Evolutionary conservation across 2,797 vertebrate genomes (phyloP), one percentile per base, ranked within the genome.

Genomic region (Peromyscus melanophrys): DNA sequence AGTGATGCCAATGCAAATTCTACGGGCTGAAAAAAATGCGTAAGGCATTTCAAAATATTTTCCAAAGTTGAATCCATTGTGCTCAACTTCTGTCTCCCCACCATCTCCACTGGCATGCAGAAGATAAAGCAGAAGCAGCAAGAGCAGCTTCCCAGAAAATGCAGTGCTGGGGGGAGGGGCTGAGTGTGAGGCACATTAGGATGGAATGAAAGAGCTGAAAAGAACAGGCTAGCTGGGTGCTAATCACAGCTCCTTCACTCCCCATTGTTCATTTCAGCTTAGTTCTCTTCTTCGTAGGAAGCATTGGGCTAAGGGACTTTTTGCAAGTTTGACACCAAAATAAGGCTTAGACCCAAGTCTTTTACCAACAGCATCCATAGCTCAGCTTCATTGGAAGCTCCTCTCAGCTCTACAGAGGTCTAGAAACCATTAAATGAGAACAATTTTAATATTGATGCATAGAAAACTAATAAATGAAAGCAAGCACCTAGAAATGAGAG

Each of bases 401-500:
- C 52, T 37, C 40, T 96, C 83, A 75, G 59, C 4, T 46, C 61
- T 55, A 11, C 25, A 85, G 69, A 92, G 78, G 87, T 93, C 80
- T 73, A 27, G 57, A 94, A 93, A 91, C 75, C 4, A 67, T 95
- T 95, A 92, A 85, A 34, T 84, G 81, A 95, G 59, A 77, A 94
- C 19, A 90, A 89, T 71, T 96, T 94, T 89, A 89, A 82, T 77
- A 85, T 31, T 88, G 94, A 75, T 85, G 77, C 57, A 67, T 43
- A 92, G 94, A 96, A 96, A 96, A 93, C 83, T 93, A 94, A 96
- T 94, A 95, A 91, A 92, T n/a, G 65, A 95, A 86, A 97, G 63
- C 69, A 94, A 97, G 82, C 86, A 96, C 55, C 96, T 94, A 96
- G 92, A 97, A 93, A 92, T 96, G 94, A 97, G 97, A 87, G 93